These are phyloP conservation scores for Anthoscopus minutus DNA, from an alignment of 2,113 vertebrate genomes.

Conservation along the genomic window DNA sequence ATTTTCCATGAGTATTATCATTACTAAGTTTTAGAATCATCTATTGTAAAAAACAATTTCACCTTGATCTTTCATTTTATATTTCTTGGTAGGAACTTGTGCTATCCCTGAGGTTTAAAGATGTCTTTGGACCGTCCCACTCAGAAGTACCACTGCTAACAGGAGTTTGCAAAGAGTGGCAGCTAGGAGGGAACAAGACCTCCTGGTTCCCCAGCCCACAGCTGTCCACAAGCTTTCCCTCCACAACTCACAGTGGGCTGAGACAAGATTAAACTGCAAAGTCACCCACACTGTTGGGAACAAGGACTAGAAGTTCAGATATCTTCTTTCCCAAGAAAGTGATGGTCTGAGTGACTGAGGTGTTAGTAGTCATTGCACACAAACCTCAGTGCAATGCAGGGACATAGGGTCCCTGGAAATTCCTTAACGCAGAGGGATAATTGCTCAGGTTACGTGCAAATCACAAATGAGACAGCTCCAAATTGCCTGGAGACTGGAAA, in stretches of 20 bases:
- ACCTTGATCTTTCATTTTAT: background rate
- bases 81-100: background rate
- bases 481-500: background rate
- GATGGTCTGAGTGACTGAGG: background rate
- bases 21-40: background rate
- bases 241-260: background rate
- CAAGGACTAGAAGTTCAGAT: background rate
- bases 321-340: background rate
- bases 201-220: background rate
- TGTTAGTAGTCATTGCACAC: background rate
- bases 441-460: background rate
- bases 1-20: background rate
- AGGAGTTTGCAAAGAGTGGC: background rate
- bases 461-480: background rate
- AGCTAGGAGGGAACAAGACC: background rate
- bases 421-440: background rate
- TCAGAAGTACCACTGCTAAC: background rate
- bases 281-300: background rate
- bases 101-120: no score
- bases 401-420: background rate
- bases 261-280: background rate
- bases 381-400: background rate
- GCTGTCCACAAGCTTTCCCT: background rate
- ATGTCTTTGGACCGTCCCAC: background rate
- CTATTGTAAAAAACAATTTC: background rate